phyloP scores from a whole-genome alignment of 2,113 vertebrate genomes.

The Ailurus styani region DNA sequence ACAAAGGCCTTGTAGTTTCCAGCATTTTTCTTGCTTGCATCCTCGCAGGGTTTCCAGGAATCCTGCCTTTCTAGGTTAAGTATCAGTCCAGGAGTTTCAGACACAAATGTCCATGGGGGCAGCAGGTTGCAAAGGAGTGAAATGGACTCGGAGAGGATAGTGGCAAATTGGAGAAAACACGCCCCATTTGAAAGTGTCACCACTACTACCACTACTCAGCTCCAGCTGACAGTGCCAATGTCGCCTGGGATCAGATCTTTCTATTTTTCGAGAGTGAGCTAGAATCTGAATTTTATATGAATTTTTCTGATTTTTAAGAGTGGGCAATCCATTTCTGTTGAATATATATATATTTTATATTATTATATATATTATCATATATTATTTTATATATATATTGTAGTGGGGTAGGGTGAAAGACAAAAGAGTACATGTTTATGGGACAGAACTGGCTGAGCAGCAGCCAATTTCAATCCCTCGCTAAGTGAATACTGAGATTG shows the following conservation, averaged over 20 bases:
- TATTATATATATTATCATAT: too few species aligned
- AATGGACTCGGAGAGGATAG: background rate
- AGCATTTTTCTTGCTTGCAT: background rate
- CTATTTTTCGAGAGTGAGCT: background rate
- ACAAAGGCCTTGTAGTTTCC: background rate
- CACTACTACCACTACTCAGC: background rate
- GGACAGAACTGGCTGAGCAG: background rate
- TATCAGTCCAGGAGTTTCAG: background rate
- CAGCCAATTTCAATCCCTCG: background rate
- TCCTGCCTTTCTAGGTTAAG: background rate
- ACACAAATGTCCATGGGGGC: background rate
- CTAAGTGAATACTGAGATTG: background rate
- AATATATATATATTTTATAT: background rate
- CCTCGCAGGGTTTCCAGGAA: background rate
- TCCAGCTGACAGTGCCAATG: background rate
- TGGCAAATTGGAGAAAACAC: background rate
- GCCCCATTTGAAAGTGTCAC: background rate
- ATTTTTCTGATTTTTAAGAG: background rate
- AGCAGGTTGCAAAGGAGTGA: background rate
- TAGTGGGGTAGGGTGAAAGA: rapidly evolving
- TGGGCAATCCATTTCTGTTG: background rate
- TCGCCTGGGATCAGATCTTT: background rate
- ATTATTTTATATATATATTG: too few species aligned
- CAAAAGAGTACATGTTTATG: background rate
- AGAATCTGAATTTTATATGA: background rate